Base-by-base conservation (phyloP, 1,140 invertebrate species). In the Wiebesia pumilae region DNA sequence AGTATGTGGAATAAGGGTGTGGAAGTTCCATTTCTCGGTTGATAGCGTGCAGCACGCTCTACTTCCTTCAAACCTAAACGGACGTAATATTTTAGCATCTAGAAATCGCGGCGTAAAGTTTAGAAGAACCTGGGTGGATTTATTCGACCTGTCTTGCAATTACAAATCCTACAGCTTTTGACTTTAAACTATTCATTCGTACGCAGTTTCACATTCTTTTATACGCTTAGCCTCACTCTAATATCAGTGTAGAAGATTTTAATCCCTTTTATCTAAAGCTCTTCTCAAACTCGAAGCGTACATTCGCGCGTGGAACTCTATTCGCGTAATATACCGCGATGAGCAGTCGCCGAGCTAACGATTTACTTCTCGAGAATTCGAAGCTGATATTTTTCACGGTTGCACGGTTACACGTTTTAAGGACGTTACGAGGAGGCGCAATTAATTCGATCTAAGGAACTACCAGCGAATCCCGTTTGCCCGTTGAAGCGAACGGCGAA, bases 21-120 rank as follows among this genome's bases (percentile, higher is more conserved):
- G 62, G 65, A 58, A 83, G 83, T 83, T 69, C 81, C 51, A 81
- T 84, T 88, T 86, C 78, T 47, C 77, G 54, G 67, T 80, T 73
- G 82, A 89, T 89, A 86, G 85, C 87, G 85, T 86, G 87, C 71
- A 3, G 47, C 85, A 84, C 81, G 87, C 85, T 86, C 80, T 54
- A 82, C 33, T 86, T 82, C 73, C 83, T 14, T 21, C 33, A 3
- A 35, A 38, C 62, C 24, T 1, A 47, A n/a, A 19, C 69, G 30
- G 40, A 33, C 27, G 38, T 73, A 35, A 78, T 84, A 78, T 78
- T 79, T 79, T 80, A 71, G 27, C 84, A 81, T 80, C 33, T 51
- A 65, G 80, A 82, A 62, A 51, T 77, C 54, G 69, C 33, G n/a
- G 10, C 0, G 21, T n/a, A 71, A 85, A 85, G 21, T 85, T 85